Evolutionary conservation across 35 echinoderm and acorn worm species (phyloP), one percentile per base, ranked within the genome.

Genomic region (Heliocidaris tuberculata): DNA sequence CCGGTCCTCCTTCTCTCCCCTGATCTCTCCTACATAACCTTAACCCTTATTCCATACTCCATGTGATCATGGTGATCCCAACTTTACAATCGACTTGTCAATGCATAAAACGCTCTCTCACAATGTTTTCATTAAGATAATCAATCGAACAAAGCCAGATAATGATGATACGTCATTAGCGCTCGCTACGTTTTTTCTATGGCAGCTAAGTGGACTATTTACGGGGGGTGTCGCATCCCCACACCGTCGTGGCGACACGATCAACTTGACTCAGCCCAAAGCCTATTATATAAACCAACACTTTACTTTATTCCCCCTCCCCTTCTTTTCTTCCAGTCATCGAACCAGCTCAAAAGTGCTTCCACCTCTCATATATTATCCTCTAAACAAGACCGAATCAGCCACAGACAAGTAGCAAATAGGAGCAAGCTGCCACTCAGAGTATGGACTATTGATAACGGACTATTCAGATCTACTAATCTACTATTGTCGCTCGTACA

Each of bases 121-220:
- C n/a, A 93, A 59, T 93, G 91, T 93, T 93, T 52, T 93, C 91
- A 49, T 93, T 93, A 93, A 89, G 49, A 5, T 93, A 49, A 93
- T 59, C 17, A 93, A 48, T 30, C 30, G 29, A 32, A 93, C 91
- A 93, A 93, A 52, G 91, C 13, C 2, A 11, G 27, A 49, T 59
- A 48, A 59, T 89, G 91, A 93, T 93, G 91, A 93, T 93, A 93
- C 91, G 50, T 93, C 47, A 59, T 49, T n/a, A 93, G 91, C 16
- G 91, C n/a, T 31, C 91, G 6, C n/a, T 93, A 93, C 50, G 91
- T 30, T 48, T 89, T 89, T 89, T 89, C 30, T 32, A 89, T 89
- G 32, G 87, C 9, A 78, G 87, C 87, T 89, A 89, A 89, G 87
- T 89, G 87, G 87, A n/a, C 31, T 89, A 89, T 89, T 89, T 13